phyloP scores from a whole-genome alignment of 1,140 invertebrate genomes.

The Orchesella cincta region DNA sequence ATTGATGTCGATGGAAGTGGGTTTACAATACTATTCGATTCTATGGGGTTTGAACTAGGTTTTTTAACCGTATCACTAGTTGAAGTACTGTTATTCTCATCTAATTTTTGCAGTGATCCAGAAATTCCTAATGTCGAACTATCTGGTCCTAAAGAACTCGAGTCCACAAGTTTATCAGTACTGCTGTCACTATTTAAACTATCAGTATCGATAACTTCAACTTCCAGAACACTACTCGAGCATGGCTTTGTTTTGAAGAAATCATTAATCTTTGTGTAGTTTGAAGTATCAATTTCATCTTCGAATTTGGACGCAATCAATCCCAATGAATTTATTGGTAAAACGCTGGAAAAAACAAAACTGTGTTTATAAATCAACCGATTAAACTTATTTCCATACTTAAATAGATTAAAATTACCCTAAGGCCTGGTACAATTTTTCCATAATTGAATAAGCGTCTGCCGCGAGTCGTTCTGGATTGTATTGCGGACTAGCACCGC shows the following conservation, averaged over 20 bases:
- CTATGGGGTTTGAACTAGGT: too few relatives aligned
- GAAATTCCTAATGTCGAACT: too few relatives aligned
- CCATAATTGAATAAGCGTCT: slow-evolving; percentile 31
- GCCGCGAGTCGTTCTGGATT: slow-evolving; percentile 36
- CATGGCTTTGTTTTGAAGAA: slow-evolving; percentile 23
- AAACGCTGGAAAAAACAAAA: slow-evolving; percentile 25
- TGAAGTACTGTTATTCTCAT: too few relatives aligned
- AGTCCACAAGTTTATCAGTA: too few relatives aligned
- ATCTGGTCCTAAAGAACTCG: too few relatives aligned
- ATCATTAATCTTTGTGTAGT: slow-evolving; percentile 34
- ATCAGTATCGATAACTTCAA: too few relatives aligned
- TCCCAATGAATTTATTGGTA: slow-evolving; percentile 38
- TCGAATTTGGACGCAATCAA: slow-evolving; percentile 48
- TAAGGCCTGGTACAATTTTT: slow-evolving; percentile 40
- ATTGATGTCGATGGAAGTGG: too few relatives aligned
- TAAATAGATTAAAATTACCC: slow-evolving; percentile 30
- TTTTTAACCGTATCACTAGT: too few relatives aligned
- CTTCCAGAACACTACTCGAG: too few relatives aligned
- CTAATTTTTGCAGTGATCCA: too few relatives aligned
- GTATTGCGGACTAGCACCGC: slow-evolving; percentile 37
- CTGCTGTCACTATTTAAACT: too few relatives aligned
- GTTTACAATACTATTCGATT: too few relatives aligned
- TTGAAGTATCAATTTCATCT: slow-evolving; percentile 31
- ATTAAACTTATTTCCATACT: neutral
- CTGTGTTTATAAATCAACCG: neutral